Percentiles rank a stretch among this genome's conserved stretches.
phyloP scores from a whole-genome alignment of 2,888 invertebrate species.

The Linyphia triangularis region DNA sequence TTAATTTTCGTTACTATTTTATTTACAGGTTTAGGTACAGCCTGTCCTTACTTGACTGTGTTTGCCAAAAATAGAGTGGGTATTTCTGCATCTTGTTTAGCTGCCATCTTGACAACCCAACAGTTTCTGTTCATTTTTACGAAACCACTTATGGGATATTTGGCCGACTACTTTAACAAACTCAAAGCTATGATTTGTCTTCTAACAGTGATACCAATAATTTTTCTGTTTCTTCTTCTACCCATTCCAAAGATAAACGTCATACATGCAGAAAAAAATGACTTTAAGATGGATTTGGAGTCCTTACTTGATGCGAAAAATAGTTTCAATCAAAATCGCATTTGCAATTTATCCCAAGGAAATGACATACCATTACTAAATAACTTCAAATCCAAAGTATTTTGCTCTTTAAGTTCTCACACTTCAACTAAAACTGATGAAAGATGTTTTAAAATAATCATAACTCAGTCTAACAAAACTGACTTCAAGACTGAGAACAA shows the following conservation, averaged over 20 bases:
- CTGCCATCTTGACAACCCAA: not conserved
- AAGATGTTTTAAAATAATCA: not conserved
- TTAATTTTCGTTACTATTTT: not conserved
- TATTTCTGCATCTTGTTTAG: constrained; percentile 22
- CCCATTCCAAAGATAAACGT: not conserved
- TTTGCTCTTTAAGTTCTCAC: not conserved
- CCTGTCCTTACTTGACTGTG: constrained; percentile 7
- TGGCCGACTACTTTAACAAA: constrained; percentile 58
- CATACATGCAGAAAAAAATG: not conserved
- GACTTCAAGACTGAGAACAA: not conserved
- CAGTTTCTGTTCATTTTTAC: constrained; percentile 34
- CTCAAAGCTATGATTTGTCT: constrained; percentile 36
- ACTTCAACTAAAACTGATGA: not conserved
- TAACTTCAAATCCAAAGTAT: not conserved
- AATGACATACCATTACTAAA: not conserved
- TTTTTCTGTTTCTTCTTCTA: constrained; percentile 23
- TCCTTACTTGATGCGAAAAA: not conserved
- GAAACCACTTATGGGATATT: constrained; percentile 28
- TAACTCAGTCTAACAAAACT: not conserved
- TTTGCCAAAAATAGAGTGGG: constrained; percentile 36
- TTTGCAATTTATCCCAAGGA: not conserved
- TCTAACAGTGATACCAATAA: constrained; percentile 4
- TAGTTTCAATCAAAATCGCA: not conserved
- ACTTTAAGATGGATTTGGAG: not conserved
- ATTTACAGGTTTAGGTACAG: constrained; percentile 23